Base-by-base conservation (phyloP, 2,888 invertebrate species). In the Cephus pulcher region DNA sequence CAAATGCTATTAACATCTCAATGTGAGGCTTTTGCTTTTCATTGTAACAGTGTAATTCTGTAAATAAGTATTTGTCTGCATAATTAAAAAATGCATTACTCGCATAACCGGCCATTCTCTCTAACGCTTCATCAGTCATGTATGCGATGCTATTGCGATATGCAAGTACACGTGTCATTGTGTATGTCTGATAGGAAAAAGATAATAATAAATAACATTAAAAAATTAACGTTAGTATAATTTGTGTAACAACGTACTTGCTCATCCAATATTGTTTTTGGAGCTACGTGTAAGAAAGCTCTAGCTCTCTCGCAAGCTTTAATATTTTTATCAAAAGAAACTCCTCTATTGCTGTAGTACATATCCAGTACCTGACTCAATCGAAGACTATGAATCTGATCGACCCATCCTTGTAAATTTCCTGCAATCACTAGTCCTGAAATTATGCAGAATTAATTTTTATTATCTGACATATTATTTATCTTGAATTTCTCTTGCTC, bases 331-430 rank as follows among this genome's bases (percentile, higher is more conserved):
- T 94, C 92, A 84, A 94, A 94, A 0, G 93, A 93, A 1, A 94
- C 92, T 0, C 95, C 95, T 79, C 93, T 92, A 81, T 93, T 92
- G 0, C 95, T 95, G 86, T 95, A 95, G 88, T 95, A 95, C 95
- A 95, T 95, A 80, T 95, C 94, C 73, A 95, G 89, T 23, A 95
- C 87, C 91, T 95, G 95, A 1, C 95, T 94, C 1, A 95, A 90
- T 23, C 93, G 92, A 34, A 95, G 89, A 33, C 93, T 92, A 9
- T 92, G 90, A 73, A 94, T 90, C 78, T 92, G 91, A 76, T 92
- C 90, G 6, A 93, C 87, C 95, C 95, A 95, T 56, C 88, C 88
- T 23, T 92, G 91, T 30, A 94, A 86, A 84, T 93, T 91, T 69
- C 91, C 92, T 0, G 94, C 92, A 79, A 95, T 88, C 82, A 94